Conservation (phyloP, 2,888 invertebrate species). For the Lycocerus yunnanus region DNA sequence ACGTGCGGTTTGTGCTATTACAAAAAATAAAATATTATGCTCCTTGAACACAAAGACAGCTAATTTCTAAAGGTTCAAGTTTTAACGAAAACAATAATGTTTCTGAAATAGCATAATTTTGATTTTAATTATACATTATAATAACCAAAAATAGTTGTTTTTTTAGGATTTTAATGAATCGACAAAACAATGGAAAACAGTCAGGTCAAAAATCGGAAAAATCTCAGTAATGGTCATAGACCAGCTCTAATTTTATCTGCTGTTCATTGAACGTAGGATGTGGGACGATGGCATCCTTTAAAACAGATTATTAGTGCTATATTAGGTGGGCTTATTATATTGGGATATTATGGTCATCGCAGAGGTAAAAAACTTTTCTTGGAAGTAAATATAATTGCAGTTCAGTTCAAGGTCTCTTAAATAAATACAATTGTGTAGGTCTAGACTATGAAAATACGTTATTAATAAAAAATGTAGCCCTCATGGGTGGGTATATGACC, state of each 20-base stretch:
- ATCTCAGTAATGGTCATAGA: neutral
- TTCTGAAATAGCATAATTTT: neutral
- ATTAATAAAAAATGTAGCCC: neutral
- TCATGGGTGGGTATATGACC: conserved; percentile 4
- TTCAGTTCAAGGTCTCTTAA: neutral
- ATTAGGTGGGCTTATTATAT: neutral
- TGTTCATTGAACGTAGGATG: neutral
- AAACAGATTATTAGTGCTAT: neutral
- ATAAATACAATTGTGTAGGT: neutral
- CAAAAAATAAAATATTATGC: neutral
- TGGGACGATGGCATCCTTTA: neutral
- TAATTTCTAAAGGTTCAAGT: neutral
- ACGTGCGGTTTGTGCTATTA: neutral
- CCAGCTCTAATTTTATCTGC: neutral
- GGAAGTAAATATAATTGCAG: neutral
- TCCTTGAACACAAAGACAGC: neutral
- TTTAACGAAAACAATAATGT: neutral
- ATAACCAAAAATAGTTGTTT: too few species aligned
- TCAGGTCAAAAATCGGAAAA: neutral
- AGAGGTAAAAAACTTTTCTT: neutral
- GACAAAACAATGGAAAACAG: neutral
- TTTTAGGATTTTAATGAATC: too few species aligned
- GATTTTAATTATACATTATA: neutral
- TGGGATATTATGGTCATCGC: neutral
- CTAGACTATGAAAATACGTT: conserved; percentile 3